Evolutionary conservation across 1,140 invertebrate species (phyloP), one percentile per base, ranked within the genome.

Genomic region (Drosophila fuyamai): DNA sequence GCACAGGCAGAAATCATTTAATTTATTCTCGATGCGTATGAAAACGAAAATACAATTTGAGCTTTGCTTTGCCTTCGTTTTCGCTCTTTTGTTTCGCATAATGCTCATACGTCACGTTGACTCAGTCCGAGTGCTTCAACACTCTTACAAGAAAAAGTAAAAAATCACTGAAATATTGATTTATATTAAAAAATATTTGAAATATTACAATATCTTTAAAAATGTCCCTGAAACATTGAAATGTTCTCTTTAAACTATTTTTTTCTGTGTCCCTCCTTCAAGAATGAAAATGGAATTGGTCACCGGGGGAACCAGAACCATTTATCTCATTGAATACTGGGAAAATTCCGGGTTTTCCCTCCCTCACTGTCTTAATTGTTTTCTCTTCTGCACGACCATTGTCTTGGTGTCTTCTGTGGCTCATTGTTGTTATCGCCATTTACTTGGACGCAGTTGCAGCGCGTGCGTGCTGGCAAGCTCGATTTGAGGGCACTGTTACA

Each of bases 401-500:
- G 65, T 68, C 65, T 71, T 48, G 36, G 41, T 40, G 23, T 40
- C 48, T 32, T 40, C 48, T 32, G 23, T 66, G 23, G 41, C 23
- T 29, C 43, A 44, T 66, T 61, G 46, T 66, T 62, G 65, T 59
- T 56, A 55, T 61, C 51, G 51, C 68, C 73, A 58, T 76, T 77
- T 41, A 36, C 50, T 48, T 44, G 75, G 53, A 70, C 57, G 63
- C 38, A 71, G 48, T 47, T 79, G 75, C 62, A 76, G 61, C 70
- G 71, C 62, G 83, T 86, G 84, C 84, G 84, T 88, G 79, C 53
- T 85, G 68, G 67, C 71, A 57, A 86, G 59, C 67, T 16, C 58
- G 62, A 77, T 88, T 86, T 88, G 83, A 83, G 83, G 83, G 83
- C 83, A 89, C 79, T 88, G 84, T 88, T 88, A 88, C 83, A 88